phyloP scores from a whole-genome alignment of 2,113 vertebrate genomes.

The Oostethus manadensis region DNA sequence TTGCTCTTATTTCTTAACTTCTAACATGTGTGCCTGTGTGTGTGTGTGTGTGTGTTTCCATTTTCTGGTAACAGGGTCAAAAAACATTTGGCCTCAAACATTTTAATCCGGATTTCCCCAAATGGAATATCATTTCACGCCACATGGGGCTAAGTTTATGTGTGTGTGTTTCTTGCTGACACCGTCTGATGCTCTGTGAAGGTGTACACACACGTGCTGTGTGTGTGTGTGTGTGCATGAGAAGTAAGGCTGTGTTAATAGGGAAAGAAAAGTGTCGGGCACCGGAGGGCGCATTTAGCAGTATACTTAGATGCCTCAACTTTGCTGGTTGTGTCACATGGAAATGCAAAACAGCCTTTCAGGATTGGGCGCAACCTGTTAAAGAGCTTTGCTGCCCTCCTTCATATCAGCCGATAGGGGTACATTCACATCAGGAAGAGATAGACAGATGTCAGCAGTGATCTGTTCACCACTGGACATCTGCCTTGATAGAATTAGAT shows the following conservation, averaged over 20 bases:
- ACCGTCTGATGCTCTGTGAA: background rate
- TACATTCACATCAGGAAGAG: constrained; percentile 53
- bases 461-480: constrained; percentile 59
- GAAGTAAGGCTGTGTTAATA: constrained; percentile 57
- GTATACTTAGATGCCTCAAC: constrained; percentile 63
- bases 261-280: constrained; percentile 57
- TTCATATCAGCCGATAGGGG: constrained; percentile 45
- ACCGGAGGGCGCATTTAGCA: constrained; percentile 59
- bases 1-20: constrained; percentile 36
- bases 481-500: constrained; percentile 58
- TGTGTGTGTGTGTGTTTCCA: constrained; percentile 30
- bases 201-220: constrained; percentile 16
- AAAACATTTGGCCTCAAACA: constrained; percentile 67
- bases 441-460: constrained; percentile 70
- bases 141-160: constrained; percentile 39
- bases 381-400: constrained; percentile 55
- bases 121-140: constrained; percentile 73
- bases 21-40: constrained; percentile 10
- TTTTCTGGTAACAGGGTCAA: constrained; percentile 68
- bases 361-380: constrained; percentile 52
- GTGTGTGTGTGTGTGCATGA: constrained; percentile 19
- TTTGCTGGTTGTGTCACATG: constrained; percentile 58
- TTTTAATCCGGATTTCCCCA: constrained; percentile 74
- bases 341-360: constrained; percentile 59
- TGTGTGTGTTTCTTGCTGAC: constrained; percentile 27